Base-by-base conservation (phyloP, 1,140 invertebrate species). In the Berghia stephanieae region DNA sequence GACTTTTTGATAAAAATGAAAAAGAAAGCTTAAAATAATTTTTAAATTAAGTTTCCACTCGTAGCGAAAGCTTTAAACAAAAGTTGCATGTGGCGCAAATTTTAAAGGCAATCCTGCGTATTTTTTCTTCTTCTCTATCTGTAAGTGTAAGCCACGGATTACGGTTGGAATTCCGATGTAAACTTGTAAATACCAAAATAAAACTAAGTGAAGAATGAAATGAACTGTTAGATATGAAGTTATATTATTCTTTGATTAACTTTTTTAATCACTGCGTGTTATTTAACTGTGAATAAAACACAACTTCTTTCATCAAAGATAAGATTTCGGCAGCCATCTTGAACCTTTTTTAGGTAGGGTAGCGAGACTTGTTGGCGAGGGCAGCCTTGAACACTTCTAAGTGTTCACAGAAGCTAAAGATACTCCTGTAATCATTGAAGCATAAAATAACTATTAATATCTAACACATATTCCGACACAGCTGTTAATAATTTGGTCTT, bases 311-410 rank as follows among this genome's bases (percentile, higher is more conserved):
- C 21, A 67, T 21, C 3, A 2, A 24, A 40, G 31, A 1, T 24
- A 46, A 46, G 34, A 36, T 8, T 40, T 10, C 1, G 46, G 70
- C 70, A 73, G 70, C 70, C 70, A 73, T 73, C 46, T 73, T 73
- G 70, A 43, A 73, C 34, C 49, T 34, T 49, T 40, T 49, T 42
- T 57, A 18, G 40, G 68, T 27, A 8, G 43, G 34, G 68, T 40
- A 27, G 16, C 6, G 24, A 60, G 57, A 27, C 57, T 60, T 27
- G 24, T 60, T 27, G 8, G 6, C 24, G 57, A 60, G 57, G 57
- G 57, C 24, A 60, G 57, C 8, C 24, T 60, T 8, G 57, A 6
- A 8, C 57, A 27, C 8, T 6, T 27, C 16, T 27, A 16, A 16
- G 10, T 27, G 8, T 27, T 27, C 24, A 27, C 55, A 24, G 21